phyloP scores from a whole-genome alignment of 2,113 vertebrate genomes.

The Deroptyus accipitrinus region DNA sequence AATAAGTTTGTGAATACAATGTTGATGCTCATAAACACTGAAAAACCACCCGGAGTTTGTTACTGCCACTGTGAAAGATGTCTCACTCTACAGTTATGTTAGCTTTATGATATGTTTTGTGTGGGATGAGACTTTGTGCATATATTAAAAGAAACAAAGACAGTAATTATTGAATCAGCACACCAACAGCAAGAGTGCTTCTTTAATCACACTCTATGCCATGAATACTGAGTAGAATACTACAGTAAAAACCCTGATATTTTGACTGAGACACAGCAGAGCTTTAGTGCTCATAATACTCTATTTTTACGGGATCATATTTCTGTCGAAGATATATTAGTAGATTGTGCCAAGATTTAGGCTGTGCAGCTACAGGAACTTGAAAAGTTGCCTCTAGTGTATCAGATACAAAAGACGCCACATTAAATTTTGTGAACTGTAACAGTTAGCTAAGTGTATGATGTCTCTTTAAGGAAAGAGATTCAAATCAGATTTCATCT shows the following conservation, averaged over 20 bases:
- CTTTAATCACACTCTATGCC: conserved; percentile 64
- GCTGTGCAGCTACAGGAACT: conserved; percentile 56
- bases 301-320: conserved; percentile 60
- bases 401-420: conserved; percentile 53
- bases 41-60: conserved; percentile 13
- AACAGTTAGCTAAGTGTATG: conserved; percentile 40
- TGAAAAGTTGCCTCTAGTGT: conserved; percentile 61
- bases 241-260: conserved; percentile 62
- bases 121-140: conserved; percentile 23
- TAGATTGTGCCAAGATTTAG: conserved; percentile 66
- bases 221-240: conserved; percentile 64
- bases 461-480: conserved; percentile 58
- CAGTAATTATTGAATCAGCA: conserved; percentile 64
- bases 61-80: conserved; percentile 51
- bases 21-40: conserved; percentile 10
- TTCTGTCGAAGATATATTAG: conserved; percentile 65
- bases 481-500: conserved; percentile 8
- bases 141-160: conserved; percentile 66
- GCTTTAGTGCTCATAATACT: conserved; percentile 51
- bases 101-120: conserved; percentile 57
- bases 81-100: conserved; percentile 36
- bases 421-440: conserved; percentile 60
- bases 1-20: conserved; percentile 1
- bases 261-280: conserved; percentile 63
- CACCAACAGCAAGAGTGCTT: conserved; percentile 25